Percentiles rank a stretch among this genome's conserved stretches.
Conservation (phyloP, 2,113 vertebrate genomes). For the Heptranchias perlo region DNA sequence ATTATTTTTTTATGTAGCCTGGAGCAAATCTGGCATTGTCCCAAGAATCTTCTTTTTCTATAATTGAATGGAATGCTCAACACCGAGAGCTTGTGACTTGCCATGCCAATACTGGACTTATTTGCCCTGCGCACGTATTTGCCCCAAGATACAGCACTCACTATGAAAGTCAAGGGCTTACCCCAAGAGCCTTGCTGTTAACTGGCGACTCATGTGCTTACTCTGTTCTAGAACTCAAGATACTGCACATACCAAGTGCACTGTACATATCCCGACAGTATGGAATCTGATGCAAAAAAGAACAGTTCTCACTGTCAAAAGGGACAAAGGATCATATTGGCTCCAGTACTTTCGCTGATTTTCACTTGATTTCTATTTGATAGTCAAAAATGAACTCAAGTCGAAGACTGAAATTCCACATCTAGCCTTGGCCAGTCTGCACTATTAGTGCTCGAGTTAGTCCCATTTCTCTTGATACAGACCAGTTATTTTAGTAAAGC, state of each 20-base stretch:
- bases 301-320: not conserved
- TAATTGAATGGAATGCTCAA: not conserved
- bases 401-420: not conserved
- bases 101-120: not conserved
- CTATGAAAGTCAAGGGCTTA: not conserved
- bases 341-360: not conserved
- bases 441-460: not conserved
- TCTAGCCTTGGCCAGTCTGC: not conserved
- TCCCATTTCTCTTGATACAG: not conserved
- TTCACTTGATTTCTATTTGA: not conserved
- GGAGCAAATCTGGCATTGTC: not conserved
- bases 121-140: not conserved
- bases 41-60: not conserved
- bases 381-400: no score
- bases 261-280: not conserved
- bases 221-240: not conserved
- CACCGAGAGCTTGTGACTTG: not conserved
- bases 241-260: not conserved
- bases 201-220: not conserved
- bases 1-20: no score
- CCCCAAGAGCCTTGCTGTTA: not conserved
- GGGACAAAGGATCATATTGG: not conserved
- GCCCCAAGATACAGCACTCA: not conserved
- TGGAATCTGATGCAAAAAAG: not conserved
- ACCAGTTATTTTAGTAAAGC: not conserved